Conservation (phyloP, 1,140 invertebrate species). For the Arctopsyche grandis region DNA sequence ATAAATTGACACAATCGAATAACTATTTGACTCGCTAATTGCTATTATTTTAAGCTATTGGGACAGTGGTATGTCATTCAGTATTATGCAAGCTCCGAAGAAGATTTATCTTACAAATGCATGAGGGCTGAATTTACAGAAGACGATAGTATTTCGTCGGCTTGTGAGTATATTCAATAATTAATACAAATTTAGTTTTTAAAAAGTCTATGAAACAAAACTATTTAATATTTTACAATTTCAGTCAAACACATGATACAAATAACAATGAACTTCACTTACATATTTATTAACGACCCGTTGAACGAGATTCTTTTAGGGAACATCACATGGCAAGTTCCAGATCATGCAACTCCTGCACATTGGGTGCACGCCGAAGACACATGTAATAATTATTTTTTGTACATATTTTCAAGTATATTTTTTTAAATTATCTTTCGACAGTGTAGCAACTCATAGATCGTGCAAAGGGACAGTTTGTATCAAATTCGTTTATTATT, state of each 20-base stretch:
- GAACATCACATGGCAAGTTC: constrained; percentile 87
- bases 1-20: neutral
- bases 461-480: no score
- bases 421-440: no score
- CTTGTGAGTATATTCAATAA: neutral
- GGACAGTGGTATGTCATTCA: constrained; percentile 85
- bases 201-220: neutral
- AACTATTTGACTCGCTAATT: neutral
- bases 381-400: constrained; percentile 71
- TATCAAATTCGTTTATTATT: no score
- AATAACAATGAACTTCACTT: constrained; percentile 88
- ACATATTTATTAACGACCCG: constrained; percentile 84
- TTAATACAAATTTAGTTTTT: neutral
- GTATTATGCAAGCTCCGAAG: constrained; percentile 88
- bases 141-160: constrained; percentile 55
- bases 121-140: constrained; percentile 81
- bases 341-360: constrained; percentile 74
- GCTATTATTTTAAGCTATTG: constrained; percentile 70
- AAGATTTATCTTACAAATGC: constrained; percentile 82
- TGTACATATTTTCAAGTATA: neutral
- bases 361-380: constrained; percentile 88
- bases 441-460: no score
- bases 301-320: constrained; percentile 79
- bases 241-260: constrained; percentile 53
- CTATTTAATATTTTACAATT: neutral